These are phyloP conservation scores for Sitta europaea DNA, from an alignment of 2,113 vertebrate species.

Conservation along the genomic window DNA sequence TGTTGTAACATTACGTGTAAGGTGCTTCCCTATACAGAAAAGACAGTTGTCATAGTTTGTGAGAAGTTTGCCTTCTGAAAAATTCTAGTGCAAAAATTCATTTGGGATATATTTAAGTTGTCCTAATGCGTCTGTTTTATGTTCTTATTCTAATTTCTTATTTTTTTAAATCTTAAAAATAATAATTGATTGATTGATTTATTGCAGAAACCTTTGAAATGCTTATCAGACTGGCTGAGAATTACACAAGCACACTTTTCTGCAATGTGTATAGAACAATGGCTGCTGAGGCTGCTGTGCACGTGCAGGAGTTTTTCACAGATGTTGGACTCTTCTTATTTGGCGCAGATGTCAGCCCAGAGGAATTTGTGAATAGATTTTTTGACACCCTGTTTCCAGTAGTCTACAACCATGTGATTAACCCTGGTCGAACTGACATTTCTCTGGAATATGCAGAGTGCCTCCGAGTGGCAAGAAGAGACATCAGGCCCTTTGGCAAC, in stretches of 20 bases:
- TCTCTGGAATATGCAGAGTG: conserved; percentile 78
- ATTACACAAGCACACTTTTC: conserved; percentile 77
- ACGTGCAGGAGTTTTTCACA: conserved; percentile 80
- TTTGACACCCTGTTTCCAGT: conserved; percentile 85
- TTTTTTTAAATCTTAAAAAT: background rate
- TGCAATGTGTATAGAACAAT: conserved; percentile 73
- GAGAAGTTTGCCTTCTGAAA: background rate
- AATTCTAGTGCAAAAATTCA: background rate
- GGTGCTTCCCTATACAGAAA: background rate
- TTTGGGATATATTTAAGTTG: background rate
- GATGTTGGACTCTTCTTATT: conserved; percentile 84
- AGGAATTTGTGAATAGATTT: conserved; percentile 81
- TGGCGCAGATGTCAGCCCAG: conserved; percentile 77
- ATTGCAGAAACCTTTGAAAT: conserved; percentile 82
- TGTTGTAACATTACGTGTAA: background rate
- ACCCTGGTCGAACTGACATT: conserved; percentile 65
- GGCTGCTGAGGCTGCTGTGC: conserved; percentile 66
- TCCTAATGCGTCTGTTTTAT: background rate
- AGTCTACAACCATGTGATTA: conserved; percentile 80
- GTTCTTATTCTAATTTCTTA: background rate
- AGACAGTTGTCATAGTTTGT: background rate
- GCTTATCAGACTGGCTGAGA: conserved; percentile 82
- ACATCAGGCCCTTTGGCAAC: conserved; percentile 74
- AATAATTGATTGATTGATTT: background rate
- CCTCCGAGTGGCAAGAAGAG: conserved; percentile 63